A percentile compares a stretch with the other conserved stretches of the same genome.
phyloP scores from a whole-genome alignment of 2,888 invertebrate species.

The Bimastos eiseni region DNA sequence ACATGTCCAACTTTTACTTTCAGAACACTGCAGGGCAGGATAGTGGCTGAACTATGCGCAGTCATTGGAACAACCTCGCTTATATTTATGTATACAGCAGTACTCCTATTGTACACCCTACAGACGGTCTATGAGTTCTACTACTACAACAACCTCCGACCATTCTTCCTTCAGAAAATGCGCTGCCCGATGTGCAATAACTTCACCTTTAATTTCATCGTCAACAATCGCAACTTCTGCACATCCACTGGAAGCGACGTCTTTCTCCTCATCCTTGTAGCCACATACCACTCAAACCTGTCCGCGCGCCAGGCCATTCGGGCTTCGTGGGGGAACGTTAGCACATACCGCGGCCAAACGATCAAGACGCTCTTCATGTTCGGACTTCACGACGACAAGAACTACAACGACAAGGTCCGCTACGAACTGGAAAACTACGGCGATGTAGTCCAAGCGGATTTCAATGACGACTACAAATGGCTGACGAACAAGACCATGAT shows the following conservation, averaged over 20 bases:
- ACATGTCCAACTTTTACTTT: background rate
- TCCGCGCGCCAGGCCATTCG: constrained; percentile 41
- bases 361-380: constrained; percentile 44
- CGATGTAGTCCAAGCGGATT: constrained; percentile 41
- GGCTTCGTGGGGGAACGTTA: constrained; percentile 42
- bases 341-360: constrained; percentile 39
- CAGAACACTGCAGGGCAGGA: background rate
- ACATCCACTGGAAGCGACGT: constrained; percentile 32
- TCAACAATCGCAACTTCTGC: constrained; percentile 39
- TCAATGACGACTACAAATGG: constrained; percentile 40
- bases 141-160: constrained; percentile 41
- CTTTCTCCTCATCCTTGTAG: constrained; percentile 42
- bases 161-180: constrained; percentile 42
- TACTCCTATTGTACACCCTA: constrained; percentile 40
- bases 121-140: constrained; percentile 42
- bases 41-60: background rate
- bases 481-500: constrained; percentile 45
- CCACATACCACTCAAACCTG: constrained; percentile 43
- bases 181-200: constrained; percentile 42
- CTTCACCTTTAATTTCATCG: constrained; percentile 36
- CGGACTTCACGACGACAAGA: constrained; percentile 43
- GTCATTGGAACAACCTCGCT: background rate
- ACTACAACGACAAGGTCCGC: constrained; percentile 42
- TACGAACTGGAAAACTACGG: constrained; percentile 40
- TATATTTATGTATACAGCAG: constrained; percentile 34